Evolutionary conservation across 2,113 vertebrate genomes (phyloP), one percentile per base, ranked within the genome.

Genomic region (Rhineura floridana): DNA sequence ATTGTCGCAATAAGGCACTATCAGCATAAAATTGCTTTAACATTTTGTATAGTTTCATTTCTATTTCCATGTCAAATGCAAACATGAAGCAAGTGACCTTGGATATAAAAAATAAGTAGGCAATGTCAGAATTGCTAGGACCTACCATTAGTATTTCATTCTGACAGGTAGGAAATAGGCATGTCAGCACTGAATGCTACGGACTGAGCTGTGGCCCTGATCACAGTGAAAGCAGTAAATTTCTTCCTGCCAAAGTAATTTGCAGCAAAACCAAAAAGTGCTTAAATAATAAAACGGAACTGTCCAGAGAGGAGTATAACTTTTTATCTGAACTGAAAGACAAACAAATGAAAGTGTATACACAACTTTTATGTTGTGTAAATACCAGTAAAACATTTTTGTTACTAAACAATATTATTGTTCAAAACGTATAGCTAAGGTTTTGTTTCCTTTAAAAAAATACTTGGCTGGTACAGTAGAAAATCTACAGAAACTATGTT

Each of bases 101-200:
- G 95, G 62, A 92, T 95, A 90, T 93, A 96, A 95, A 96, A 95
- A 96, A 96, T 92, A 95, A 95, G 89, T 91, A 96, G 88, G 91
- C 92, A 95, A 89, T 92, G 95, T 95, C 93, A 96, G 91, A 95
- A 96, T 91, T 96, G 93, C 96, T 95, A 94, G 92, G 89, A 83
- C 83, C 91, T 77, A 94, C 93, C 91, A 94, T 96, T 95, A 95
- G 91, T 96, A 96, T 96, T 97, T 97, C 95, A 97, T 94, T 96
- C 83, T 96, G 96, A 97, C 96, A 96, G 91, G 86, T 90, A 95
- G 91, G 94, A 95, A 97, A 96, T 95, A 96, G 95, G 94, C 91
- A 94, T 96, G 92, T 96, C 96, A 95, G 94, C 92, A 92, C 90
- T 92, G 86, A 94, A 91, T 85, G 87, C 91, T 96, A 96, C 86